Evolutionary conservation across 2,888 invertebrate genomes (phyloP), one percentile per base, ranked within the genome.

Genomic region (Trileptium ribeirensis): DNA sequence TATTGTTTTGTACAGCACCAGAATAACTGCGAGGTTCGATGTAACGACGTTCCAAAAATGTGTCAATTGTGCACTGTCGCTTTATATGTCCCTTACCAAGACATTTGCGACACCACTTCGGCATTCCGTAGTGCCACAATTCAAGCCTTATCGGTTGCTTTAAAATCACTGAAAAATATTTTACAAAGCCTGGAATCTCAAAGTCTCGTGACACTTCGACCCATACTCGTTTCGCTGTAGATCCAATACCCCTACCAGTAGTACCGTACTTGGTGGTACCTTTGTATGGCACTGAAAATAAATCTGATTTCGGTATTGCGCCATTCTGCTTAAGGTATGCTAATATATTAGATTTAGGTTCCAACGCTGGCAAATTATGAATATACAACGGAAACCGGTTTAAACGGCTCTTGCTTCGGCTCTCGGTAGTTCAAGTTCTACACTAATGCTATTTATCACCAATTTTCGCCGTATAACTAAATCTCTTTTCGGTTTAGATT

Each of bases 11-110:
- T n/a, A n/a, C n/a, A n/a, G n/a, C n/a, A n/a, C n/a, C n/a, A n/a
- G n/a, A n/a, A n/a, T n/a, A n/a, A n/a, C n/a, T n/a, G n/a, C n/a
- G n/a, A n/a, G n/a, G n/a, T n/a, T n/a, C n/a, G n/a, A n/a, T n/a
- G n/a, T n/a, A n/a, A n/a, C n/a, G n/a, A n/a, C n/a, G n/a, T n/a
- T n/a, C n/a, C n/a, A n/a, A n/a, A n/a, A n/a, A n/a, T n/a, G n/a
- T n/a, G n/a, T n/a, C n/a, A n/a, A n/a, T n/a, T n/a, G n/a, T n/a
- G 34, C 79, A 78, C n/a, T 67, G 51, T 3, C 8, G 29, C 3
- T 37, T 51, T 29, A 19, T 64, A 33, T 78, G 79, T 39, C 79
- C 79, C 79, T 78, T 78, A 29, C 31, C 29, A 3, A 67, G 2
- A 31, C 79, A 78, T n/a, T 67, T 3, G 64, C 40, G 29, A 29